Evolutionary conservation across 2,797 vertebrate genomes (phyloP).

Genomic region (Liasis olivaceus): DNA sequence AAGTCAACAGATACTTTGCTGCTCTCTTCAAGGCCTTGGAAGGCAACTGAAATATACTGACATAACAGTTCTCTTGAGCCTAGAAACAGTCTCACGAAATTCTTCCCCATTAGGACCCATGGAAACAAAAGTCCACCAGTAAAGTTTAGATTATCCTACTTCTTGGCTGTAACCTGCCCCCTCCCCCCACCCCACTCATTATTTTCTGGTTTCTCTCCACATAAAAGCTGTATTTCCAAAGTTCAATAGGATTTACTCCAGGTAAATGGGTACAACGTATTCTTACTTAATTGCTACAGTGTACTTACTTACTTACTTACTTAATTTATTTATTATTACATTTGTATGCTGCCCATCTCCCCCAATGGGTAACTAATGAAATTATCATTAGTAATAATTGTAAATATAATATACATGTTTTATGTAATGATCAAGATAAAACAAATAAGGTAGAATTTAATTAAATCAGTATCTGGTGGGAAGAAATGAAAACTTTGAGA

Average conservation of each 20-base stretch:
- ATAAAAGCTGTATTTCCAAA: not conserved
- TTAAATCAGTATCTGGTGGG: not conserved
- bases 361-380: not conserved
- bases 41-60: not conserved
- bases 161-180: no score
- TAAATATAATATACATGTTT: not conserved
- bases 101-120: not conserved
- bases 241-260: not conserved
- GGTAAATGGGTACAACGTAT: not conserved
- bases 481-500: not conserved
- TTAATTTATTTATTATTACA: no score
- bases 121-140: not conserved
- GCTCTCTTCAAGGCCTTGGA: not conserved
- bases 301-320: not conserved
- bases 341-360: no score
- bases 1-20: not conserved
- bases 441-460: not conserved
- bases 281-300: not conserved
- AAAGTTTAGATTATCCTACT: no score
- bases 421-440: not conserved
- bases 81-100: not conserved
- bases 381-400: not conserved
- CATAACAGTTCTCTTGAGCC: not conserved
- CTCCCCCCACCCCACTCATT: not conserved
- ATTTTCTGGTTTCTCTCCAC: not conserved